Conservation (phyloP, 2,888 invertebrate genomes). For the Phalera bucephala region DNA sequence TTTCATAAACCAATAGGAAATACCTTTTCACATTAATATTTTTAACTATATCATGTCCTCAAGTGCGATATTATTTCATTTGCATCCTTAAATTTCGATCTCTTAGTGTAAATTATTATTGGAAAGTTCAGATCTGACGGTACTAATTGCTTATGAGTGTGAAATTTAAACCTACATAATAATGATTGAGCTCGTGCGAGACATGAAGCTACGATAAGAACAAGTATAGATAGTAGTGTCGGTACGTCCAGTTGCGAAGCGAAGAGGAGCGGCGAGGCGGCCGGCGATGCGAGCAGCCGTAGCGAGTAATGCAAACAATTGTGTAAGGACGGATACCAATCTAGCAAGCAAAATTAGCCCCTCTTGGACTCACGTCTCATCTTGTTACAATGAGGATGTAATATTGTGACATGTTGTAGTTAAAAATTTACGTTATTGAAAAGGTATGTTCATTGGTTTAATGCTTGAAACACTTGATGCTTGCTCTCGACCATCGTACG, state of each 20-base stretch:
- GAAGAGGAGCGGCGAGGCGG: slow-evolving; percentile 45
- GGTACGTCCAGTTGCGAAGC: slow-evolving; percentile 44
- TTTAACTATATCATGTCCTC: slow-evolving; percentile 83
- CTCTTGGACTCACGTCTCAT: slow-evolving; percentile 52
- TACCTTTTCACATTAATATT: slow-evolving; percentile 83
- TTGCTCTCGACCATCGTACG: slow-evolving; percentile 62
- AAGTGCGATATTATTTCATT: slow-evolving; percentile 74
- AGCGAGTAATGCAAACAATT: slow-evolving; percentile 79
- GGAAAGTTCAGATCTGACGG: slow-evolving; percentile 80
- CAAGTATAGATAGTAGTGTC: slow-evolving; percentile 43
- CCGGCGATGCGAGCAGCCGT: slow-evolving; percentile 29
- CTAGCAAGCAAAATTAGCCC: slow-evolving; percentile 66
- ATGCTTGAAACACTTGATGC: slow-evolving; percentile 69
- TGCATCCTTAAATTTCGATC: slow-evolving; percentile 68
- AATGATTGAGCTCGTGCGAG: slow-evolving; percentile 40
- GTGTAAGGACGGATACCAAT: slow-evolving; percentile 81
- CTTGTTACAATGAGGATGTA: slow-evolving; percentile 64
- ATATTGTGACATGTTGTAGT: slow-evolving; percentile 80
- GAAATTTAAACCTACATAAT: slow-evolving; percentile 53
- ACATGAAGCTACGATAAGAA: slow-evolving; percentile 40
- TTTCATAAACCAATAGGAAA: slow-evolving; percentile 76
- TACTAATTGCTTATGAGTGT: slow-evolving; percentile 75
- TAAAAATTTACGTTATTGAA: slow-evolving; percentile 73
- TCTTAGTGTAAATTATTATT: slow-evolving; percentile 55
- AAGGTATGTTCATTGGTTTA: slow-evolving; percentile 82